Percentiles rank a stretch among this genome's conserved stretches.
phyloP scores from a whole-genome alignment of 2,113 vertebrate species.

The Columba livia region DNA sequence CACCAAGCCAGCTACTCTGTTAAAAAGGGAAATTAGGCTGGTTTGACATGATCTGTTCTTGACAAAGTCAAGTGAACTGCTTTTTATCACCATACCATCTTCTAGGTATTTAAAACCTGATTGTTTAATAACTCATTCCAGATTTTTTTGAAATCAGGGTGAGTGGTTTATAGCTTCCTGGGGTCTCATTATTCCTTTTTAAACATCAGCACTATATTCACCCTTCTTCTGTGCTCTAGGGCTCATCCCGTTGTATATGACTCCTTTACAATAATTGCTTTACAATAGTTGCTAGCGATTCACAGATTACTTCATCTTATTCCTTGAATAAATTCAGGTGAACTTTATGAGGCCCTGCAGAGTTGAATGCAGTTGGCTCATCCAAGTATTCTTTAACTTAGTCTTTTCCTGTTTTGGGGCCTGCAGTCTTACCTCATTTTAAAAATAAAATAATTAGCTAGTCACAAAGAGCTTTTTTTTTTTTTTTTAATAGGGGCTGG shows the following conservation, averaged over 20 bases:
- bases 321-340: neutral
- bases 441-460: constrained; percentile 39
- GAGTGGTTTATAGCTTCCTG: constrained; percentile 60
- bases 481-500: neutral
- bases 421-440: neutral
- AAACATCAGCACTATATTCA: neutral
- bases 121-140: constrained; percentile 48
- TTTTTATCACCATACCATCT: constrained; percentile 22
- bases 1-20: neutral
- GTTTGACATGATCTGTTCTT: constrained; percentile 8
- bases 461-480: neutral
- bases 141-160: constrained; percentile 15
- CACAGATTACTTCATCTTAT: constrained; percentile 12
- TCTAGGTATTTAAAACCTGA: constrained; percentile 25
- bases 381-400: neutral
- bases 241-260: neutral
- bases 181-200: constrained; percentile 34
- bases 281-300: neutral
- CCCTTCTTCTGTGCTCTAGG: neutral
- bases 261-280: neutral
- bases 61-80: constrained; percentile 36
- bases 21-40: neutral
- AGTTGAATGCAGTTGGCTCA: neutral
- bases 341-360: neutral
- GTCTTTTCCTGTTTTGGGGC: constrained; percentile 54